These are phyloP conservation scores for Bombyx huttoni DNA, from an alignment of 2,888 invertebrate species.

Conservation along the genomic window DNA sequence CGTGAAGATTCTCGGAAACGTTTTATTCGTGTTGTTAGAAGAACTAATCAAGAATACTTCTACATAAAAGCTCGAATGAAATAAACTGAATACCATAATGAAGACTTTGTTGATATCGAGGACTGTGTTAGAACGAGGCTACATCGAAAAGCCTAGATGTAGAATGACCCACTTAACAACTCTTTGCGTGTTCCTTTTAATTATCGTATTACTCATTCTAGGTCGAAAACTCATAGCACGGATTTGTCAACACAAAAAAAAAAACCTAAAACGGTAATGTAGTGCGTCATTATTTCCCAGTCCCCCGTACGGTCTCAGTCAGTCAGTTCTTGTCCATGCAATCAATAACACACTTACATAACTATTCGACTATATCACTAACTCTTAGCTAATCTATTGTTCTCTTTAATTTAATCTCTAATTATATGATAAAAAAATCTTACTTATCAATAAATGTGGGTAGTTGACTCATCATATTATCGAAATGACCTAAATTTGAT, in stretches of 20 bases:
- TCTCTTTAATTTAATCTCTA: no score
- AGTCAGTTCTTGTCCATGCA: not conserved
- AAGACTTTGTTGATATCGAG: no score
- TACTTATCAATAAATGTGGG: not conserved
- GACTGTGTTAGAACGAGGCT: slow-evolving; percentile 11
- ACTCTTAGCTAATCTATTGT: not conserved
- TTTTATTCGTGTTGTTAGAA: no score
- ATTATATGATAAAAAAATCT: no score
- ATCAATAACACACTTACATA: not conserved
- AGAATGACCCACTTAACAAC: slow-evolving; percentile 41
- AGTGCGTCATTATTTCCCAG: slow-evolving; percentile 8
- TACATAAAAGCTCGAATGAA: no score
- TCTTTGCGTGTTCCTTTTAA: slow-evolving; percentile 24
- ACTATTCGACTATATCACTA: not conserved
- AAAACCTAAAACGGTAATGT: slow-evolving; percentile 1
- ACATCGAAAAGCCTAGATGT: slow-evolving; percentile 47
- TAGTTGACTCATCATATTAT: slow-evolving; percentile 19
- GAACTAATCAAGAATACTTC: no score
- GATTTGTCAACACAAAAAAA: slow-evolving; percentile 7
- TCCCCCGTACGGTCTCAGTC: not conserved
- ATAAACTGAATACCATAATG: no score
- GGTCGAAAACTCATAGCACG: slow-evolving; percentile 2
- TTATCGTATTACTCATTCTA: slow-evolving; percentile 17
- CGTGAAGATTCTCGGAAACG: no score
- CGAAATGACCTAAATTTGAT: slow-evolving; percentile 31